Base-by-base conservation (phyloP, 2,797 vertebrate species). In the Salmo trutta region DNA sequence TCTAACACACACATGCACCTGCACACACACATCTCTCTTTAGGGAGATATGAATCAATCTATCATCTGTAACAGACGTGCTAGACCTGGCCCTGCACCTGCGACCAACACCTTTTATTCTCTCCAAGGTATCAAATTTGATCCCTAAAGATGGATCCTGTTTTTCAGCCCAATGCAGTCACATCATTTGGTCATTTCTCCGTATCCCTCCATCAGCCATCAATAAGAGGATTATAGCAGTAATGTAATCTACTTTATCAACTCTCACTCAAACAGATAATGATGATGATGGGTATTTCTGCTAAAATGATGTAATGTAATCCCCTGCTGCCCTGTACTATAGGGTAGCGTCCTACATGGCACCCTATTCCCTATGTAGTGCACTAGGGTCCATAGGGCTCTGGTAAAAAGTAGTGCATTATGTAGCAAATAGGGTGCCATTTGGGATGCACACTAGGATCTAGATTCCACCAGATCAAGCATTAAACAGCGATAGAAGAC, bases 241-340 rank as follows among this genome's bases (percentile, higher is more conserved):
- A 1, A 19, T 51, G 65, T 83, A 82, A 84, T 75, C 73, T 0
- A 73, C 72, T 81, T 72, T 56, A 71, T 8, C n/a, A 73, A 71
- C 71, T 75, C 72, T 14, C 77, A 56, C 59, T 77, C 0, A 15
- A 16, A 16, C 64, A 56, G 53, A 62, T 62, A n/a, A 62, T 62
- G 56, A 62, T n/a, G 56, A 68, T 66, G 62, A 51, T 52, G 74
- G 74, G 65, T 71, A 24, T 21, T 24, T 75, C 27, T 4, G 64
- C 73, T 0, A 24, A 53, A 16, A 36, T 83, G 84, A 88, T 64
- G 85, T 87, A 83, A 82, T 77, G 36, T 79, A 75, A 84, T 82
- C 79, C 33, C 19, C 6, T 21, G 19, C 0, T 29, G 64, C 56
- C 33, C 67, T 53, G 51, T 79, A 56, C 72, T 74, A 78, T 14